Percentiles rank a stretch among this genome's conserved stretches.
Conservation (phyloP, 53 echinoderm and acorn worm species). For the Mesocentrotus franciscanus region DNA sequence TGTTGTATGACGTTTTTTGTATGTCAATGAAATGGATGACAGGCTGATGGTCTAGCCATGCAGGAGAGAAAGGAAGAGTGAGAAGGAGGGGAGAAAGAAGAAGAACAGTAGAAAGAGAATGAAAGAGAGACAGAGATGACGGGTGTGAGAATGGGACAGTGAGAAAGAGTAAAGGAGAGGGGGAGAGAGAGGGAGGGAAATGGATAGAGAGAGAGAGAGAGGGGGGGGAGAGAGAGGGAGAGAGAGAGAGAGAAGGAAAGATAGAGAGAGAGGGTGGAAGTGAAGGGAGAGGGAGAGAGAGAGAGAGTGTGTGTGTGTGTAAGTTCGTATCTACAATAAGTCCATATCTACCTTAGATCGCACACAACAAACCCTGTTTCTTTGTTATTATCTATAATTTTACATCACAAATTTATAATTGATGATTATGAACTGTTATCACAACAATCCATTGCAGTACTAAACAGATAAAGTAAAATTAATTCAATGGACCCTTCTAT, state of each 20-base stretch:
- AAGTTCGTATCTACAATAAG: background rate
- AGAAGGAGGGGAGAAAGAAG: background rate
- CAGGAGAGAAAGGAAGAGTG: background rate
- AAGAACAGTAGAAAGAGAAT: background rate
- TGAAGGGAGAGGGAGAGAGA: background rate
- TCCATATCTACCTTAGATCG: background rate
- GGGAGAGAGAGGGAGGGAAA: background rate
- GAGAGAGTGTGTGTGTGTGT: too few relatives aligned
- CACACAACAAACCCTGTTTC: too few relatives aligned
- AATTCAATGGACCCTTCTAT: too few relatives aligned
- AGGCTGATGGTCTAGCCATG: background rate
- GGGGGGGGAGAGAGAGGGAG: background rate
- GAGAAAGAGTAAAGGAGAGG: background rate
- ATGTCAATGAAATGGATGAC: background rate
- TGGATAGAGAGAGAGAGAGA: background rate
- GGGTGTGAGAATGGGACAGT: background rate
- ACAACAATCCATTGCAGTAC: too few relatives aligned
- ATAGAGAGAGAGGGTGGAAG: background rate
- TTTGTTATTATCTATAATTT: too few relatives aligned
- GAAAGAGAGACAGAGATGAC: background rate
- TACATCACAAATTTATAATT: background rate
- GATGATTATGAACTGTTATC: too few relatives aligned
- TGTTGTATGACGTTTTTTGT: background rate
- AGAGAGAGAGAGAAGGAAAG: background rate
- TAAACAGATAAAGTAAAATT: too few relatives aligned